Conservation (phyloP, 1,140 invertebrate genomes). For the Dryas iulia region DNA sequence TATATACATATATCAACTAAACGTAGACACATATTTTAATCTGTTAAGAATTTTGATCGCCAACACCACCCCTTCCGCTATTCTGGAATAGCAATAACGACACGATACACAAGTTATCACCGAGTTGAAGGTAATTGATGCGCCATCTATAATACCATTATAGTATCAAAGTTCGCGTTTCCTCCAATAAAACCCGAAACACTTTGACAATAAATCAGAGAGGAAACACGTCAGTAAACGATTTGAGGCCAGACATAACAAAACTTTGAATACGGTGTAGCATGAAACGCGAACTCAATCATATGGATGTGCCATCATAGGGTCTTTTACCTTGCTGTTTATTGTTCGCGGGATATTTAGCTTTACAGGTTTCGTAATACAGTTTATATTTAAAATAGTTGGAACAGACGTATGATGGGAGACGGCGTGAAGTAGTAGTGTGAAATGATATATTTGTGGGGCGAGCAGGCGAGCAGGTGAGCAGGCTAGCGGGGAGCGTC, state of each 20-base stretch:
- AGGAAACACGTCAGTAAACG: constrained; percentile 40
- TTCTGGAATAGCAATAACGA: constrained; percentile 24
- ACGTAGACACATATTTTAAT: too few relatives aligned
- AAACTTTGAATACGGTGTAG: constrained; percentile 53
- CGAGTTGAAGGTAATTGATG: constrained; percentile 49
- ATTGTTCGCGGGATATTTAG: constrained; percentile 14
- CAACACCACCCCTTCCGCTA: constrained; percentile 19
- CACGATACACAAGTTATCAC: constrained; percentile 24
- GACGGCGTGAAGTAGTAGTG: constrained; percentile 66
- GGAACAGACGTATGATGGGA: constrained; percentile 38
- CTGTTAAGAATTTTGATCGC: not conserved
- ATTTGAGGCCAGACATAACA: constrained; percentile 52
- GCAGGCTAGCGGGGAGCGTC: constrained; percentile 24
- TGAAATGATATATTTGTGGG: constrained; percentile 70
- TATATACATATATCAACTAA: too few relatives aligned
- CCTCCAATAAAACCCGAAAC: constrained; percentile 36
- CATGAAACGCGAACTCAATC: constrained; percentile 59
- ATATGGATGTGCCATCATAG: constrained; percentile 47
- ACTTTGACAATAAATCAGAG: constrained; percentile 52
- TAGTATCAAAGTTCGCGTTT: constrained; percentile 22
- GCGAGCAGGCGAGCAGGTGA: constrained; percentile 30
- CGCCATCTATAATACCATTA: constrained; percentile 46
- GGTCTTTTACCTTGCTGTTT: constrained; percentile 19
- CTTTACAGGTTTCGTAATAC: constrained; percentile 28
- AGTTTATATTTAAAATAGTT: constrained; percentile 34